These are phyloP conservation scores for Neotoxoptera formosana DNA, from an alignment of 1,140 invertebrate genomes.

Conservation along the genomic window DNA sequence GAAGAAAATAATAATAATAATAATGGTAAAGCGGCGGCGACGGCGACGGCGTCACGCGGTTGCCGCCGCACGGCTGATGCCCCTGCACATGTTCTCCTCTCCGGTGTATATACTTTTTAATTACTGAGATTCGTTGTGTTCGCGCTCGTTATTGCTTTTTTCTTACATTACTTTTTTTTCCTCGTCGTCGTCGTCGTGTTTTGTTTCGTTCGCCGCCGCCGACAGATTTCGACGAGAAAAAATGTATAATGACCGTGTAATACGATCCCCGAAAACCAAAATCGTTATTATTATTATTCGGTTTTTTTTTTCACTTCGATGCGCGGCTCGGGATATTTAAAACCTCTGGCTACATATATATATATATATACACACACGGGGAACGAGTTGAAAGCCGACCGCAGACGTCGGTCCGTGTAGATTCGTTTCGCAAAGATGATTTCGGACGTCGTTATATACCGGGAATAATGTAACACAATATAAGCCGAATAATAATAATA, in stretches of 20 bases:
- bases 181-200: too few species aligned
- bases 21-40: background rate
- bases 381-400: background rate
- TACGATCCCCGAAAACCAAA: conserved; percentile 35
- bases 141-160: background rate
- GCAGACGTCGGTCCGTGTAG: background rate
- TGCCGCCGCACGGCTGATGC: background rate
- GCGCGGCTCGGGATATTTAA: background rate
- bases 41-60: background rate
- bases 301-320: background rate
- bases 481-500: background rate
- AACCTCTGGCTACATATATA: background rate
- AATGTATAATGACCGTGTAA: conserved; percentile 43
- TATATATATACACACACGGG: background rate
- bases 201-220: background rate
- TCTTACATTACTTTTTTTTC: background rate
- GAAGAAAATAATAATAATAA: conserved; percentile 4
- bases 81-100: background rate
- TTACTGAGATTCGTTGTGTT: conserved; percentile 30
- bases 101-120: background rate
- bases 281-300: conserved; percentile 19
- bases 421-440: conserved; percentile 18
- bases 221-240: too few species aligned
- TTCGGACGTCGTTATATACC: background rate
- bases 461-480: background rate